Conservation (phyloP, 2,113 vertebrate genomes). For the Protobothrops mucrosquamatus region DNA sequence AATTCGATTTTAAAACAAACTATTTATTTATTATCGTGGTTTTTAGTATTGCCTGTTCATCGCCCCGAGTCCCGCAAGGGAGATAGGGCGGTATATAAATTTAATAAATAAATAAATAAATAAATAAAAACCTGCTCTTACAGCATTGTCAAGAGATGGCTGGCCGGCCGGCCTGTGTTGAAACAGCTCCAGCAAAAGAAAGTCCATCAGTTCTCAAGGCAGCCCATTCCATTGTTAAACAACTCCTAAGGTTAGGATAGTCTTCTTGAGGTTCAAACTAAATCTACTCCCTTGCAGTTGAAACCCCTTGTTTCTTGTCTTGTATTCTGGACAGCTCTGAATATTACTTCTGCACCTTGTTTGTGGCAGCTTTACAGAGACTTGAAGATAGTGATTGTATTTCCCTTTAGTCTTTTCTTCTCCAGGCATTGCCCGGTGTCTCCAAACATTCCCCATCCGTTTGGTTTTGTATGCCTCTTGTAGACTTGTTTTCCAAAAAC, state of each 20-base stretch:
- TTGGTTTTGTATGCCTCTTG: not conserved
- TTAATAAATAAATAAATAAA: too few species aligned
- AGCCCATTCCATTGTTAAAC: not conserved
- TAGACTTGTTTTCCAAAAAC: not conserved
- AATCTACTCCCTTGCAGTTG: not conserved
- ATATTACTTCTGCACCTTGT: not conserved
- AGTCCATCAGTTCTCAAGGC: not conserved
- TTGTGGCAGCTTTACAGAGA: not conserved
- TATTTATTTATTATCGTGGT: too few species aligned
- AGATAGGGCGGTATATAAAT: too few species aligned
- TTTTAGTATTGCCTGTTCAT: too few species aligned
- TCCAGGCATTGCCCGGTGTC: not conserved
- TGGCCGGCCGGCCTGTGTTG: rapidly evolving
- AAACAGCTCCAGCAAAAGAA: not conserved
- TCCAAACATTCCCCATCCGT: not conserved
- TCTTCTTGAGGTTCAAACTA: not conserved
- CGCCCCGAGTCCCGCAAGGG: too few species aligned
- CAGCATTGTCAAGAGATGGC: not conserved
- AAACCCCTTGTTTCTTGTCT: not conserved
- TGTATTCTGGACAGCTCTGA: not conserved
- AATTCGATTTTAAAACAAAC: too few species aligned
- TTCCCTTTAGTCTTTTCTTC: not conserved
- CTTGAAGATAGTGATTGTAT: not conserved
- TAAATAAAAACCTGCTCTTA: too few species aligned
- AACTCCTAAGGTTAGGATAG: not conserved